Conservation (phyloP, 2,888 invertebrate genomes). For the Gisinianus flammeolus region DNA sequence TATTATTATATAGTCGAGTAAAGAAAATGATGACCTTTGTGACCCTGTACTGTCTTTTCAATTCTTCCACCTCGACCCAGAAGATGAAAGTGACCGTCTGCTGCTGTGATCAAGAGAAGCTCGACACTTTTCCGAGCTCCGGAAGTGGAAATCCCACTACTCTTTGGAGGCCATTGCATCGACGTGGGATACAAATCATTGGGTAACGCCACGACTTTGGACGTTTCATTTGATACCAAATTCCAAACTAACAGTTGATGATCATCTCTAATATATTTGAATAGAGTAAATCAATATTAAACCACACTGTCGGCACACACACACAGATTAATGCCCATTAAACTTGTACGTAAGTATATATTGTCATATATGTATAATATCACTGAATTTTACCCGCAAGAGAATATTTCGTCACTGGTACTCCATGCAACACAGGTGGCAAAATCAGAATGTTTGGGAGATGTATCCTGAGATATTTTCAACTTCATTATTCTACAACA, state of each 20-base stretch:
- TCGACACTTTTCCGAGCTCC: conserved; percentile 54
- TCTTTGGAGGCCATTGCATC: conserved; percentile 84
- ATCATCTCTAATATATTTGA: conserved; percentile 79
- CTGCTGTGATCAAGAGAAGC: conserved; percentile 54
- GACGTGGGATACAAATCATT: conserved; percentile 86
- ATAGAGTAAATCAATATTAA: too few species aligned
- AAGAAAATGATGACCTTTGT: conserved; percentile 69
- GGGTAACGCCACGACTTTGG: conserved; percentile 77
- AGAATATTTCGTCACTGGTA: conserved; percentile 90
- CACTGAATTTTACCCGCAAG: conserved; percentile 86
- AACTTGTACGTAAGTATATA: too few species aligned
- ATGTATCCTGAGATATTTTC: conserved; percentile 78
- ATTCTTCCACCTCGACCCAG: conserved; percentile 87
- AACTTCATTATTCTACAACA: conserved; percentile 71
- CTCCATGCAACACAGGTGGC: conserved; percentile 93
- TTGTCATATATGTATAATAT: too few species aligned
- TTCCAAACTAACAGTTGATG: conserved; percentile 89
- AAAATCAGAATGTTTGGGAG: conserved; percentile 77
- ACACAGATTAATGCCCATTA: too few species aligned
- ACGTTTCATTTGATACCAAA: conserved; percentile 77
- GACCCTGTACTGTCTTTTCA: conserved; percentile 91
- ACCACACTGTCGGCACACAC: too few species aligned
- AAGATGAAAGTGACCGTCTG: conserved; percentile 71
- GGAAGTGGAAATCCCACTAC: conserved; percentile 56
- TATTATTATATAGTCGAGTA: too few species aligned